Percentiles rank a stretch among this genome's conserved stretches.
Evolutionary conservation across 2,113 vertebrate species (phyloP).

Genomic region (Leptosomus discolor): DNA sequence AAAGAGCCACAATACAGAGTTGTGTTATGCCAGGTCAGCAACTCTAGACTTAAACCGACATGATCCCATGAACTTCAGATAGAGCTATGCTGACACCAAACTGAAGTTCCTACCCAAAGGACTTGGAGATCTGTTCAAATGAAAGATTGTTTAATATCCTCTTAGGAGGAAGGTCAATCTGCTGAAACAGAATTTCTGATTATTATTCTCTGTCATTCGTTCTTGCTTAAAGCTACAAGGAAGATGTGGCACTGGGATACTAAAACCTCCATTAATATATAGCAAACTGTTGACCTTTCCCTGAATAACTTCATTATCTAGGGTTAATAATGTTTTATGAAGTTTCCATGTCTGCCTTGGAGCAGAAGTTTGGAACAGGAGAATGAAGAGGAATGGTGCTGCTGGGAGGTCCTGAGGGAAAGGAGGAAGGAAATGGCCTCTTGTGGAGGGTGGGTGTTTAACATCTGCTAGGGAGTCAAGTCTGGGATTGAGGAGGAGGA

Average conservation of each 20-base stretch:
- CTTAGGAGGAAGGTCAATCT: not conserved
- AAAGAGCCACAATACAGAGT: not conserved
- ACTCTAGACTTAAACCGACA: not conserved
- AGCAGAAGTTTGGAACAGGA: not conserved
- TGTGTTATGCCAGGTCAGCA: not conserved
- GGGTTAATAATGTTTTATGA: not conserved
- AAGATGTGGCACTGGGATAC: not conserved
- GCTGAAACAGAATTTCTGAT: not conserved
- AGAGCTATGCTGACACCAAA: not conserved
- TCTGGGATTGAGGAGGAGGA: not conserved
- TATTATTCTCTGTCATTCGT: not conserved
- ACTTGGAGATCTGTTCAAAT: not conserved
- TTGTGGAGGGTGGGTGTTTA: not conserved
- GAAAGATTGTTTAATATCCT: not conserved
- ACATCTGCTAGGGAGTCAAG: not conserved
- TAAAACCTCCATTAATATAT: not conserved
- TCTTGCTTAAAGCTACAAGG: not conserved
- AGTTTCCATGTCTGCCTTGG: not conserved
- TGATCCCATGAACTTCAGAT: not conserved
- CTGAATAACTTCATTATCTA: not conserved
- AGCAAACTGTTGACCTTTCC: not conserved
- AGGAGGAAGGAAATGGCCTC: not conserved
- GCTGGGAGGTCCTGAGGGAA: not conserved
- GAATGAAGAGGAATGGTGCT: not conserved
- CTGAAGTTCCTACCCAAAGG: not conserved